These are phyloP conservation scores for Chionis minor DNA, from an alignment of 2,113 vertebrate species.

Conservation along the genomic window DNA sequence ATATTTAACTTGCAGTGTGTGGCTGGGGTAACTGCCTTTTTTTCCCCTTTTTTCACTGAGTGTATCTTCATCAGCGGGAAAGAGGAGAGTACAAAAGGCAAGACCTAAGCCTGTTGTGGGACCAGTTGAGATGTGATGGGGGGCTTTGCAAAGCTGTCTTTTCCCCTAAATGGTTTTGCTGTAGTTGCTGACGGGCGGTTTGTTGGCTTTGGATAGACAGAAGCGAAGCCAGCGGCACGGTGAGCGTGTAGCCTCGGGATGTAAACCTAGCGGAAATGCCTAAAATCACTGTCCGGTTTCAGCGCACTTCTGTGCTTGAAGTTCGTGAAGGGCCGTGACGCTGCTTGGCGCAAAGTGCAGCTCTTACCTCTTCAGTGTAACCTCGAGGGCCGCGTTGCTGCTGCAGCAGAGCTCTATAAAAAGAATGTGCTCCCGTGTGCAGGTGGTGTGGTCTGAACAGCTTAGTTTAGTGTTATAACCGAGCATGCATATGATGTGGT, in stretches of 20 bases:
- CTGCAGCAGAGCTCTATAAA: not conserved
- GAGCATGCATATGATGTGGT: not conserved
- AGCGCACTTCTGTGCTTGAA: not conserved
- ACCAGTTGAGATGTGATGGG: too few species aligned
- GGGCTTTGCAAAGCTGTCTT: not conserved
- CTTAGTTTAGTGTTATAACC: not conserved
- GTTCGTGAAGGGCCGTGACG: not conserved
- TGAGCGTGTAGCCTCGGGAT: not conserved
- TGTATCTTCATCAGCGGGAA: fast-evolving
- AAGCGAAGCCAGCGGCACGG: not conserved
- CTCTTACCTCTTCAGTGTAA: not conserved
- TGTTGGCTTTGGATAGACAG: not conserved
- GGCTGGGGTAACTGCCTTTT: not conserved
- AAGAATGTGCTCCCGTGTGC: not conserved
- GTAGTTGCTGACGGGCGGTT: not conserved
- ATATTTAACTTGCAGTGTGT: not conserved
- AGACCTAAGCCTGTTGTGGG: not conserved
- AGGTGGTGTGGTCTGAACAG: not conserved
- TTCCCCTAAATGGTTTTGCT: not conserved
- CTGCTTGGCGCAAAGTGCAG: not conserved
- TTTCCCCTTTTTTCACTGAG: too few species aligned
- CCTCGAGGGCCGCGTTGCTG: not conserved
- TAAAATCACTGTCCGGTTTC: not conserved
- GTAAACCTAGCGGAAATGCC: not conserved
- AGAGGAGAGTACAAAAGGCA: not conserved